Conservation (phyloP, 2,888 invertebrate genomes). For the Anorthoa munda region DNA sequence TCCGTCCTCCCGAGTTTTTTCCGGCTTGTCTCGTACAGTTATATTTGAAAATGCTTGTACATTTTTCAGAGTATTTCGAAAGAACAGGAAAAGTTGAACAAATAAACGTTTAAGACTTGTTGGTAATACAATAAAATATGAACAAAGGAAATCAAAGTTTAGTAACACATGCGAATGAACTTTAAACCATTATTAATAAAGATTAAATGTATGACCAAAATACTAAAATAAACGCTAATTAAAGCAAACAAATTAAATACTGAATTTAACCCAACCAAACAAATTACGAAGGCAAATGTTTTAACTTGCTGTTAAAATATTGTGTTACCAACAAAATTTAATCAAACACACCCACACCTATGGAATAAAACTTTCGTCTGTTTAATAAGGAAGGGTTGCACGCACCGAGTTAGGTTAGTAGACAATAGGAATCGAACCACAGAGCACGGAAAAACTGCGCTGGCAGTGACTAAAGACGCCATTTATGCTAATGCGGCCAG, state of each 20-base stretch:
- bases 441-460: background rate
- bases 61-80: conserved; percentile 4
- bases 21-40: conserved; percentile 25
- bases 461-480: background rate
- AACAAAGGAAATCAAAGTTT: background rate
- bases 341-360: conserved; percentile 78
- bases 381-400: conserved; percentile 84
- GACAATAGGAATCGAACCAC: conserved; percentile 84
- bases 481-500: no score
- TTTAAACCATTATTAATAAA: background rate
- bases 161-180: background rate
- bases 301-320: conserved; percentile 62
- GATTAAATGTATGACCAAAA: conserved; percentile 8
- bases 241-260: conserved; percentile 51
- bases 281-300: conserved; percentile 55
- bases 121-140: background rate
- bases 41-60: conserved; percentile 38
- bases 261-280: conserved; percentile 39
- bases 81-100: conserved; percentile 13
- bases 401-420: conserved; percentile 84
- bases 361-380: conserved; percentile 80
- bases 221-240: conserved; percentile 27
- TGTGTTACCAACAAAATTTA: conserved; percentile 67
- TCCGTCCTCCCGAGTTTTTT: conserved; percentile 22
- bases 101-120: conserved; percentile 4